Evolutionary conservation across 2,797 vertebrate species (phyloP).

Genomic region (Lepilemur ruficaudatus): DNA sequence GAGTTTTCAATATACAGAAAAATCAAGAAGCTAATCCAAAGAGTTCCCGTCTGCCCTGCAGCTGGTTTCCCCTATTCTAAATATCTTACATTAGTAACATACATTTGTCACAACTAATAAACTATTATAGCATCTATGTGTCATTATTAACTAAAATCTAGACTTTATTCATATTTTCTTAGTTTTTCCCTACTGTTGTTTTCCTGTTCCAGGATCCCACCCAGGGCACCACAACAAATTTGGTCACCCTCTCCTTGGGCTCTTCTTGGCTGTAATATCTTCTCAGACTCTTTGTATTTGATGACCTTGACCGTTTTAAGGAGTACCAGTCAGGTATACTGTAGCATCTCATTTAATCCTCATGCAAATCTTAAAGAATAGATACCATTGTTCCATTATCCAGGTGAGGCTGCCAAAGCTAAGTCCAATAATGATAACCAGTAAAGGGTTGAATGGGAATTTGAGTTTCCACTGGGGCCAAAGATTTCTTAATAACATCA

Average conservation of each 20-base stretch:
- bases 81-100: not conserved
- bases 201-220: not conserved
- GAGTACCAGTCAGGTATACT: not conserved
- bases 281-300: not conserved
- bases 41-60: not conserved
- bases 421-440: not conserved
- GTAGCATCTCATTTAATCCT: not conserved
- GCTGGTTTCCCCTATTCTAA: not conserved
- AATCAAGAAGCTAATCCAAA: not conserved
- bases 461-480: not conserved
- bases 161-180: not conserved
- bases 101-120: not conserved
- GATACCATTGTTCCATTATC: not conserved
- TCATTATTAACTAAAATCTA: not conserved
- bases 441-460: not conserved
- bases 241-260: rapidly evolving
- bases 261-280: not conserved
- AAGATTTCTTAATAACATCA: not conserved
- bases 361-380: not conserved
- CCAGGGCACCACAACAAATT: rapidly evolving
- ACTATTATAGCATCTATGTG: too few species aligned
- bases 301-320: not conserved
- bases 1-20: not conserved
- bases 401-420: not conserved
- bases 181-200: not conserved